Percentiles rank a stretch among this genome's conserved stretches.
phyloP scores from a whole-genome alignment of 2,113 vertebrate genomes.

The Aspiorhynchus laticeps region DNA sequence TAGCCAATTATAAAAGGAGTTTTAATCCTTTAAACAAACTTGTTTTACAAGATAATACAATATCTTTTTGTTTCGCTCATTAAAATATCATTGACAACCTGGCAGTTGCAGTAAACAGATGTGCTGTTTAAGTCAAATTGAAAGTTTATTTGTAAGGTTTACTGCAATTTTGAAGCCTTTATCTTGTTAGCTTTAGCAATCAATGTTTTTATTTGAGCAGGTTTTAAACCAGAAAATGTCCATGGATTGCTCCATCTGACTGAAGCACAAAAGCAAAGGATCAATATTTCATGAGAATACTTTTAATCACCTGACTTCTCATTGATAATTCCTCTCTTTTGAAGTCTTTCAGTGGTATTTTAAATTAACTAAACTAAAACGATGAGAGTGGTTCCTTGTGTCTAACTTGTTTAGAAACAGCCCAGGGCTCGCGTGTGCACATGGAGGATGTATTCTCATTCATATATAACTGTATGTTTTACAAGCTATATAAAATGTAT shows the following conservation, averaged over 20 bases:
- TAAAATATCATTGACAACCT: constrained; percentile 18
- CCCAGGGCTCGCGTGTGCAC: not conserved
- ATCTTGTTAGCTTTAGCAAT: constrained; percentile 58
- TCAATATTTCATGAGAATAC: constrained; percentile 57
- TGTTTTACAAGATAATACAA: not conserved
- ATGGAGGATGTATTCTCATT: not conserved
- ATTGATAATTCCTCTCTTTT: constrained; percentile 17
- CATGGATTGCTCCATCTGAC: constrained; percentile 29
- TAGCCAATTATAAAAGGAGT: not conserved
- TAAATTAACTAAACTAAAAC: not conserved
- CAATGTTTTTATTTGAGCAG: constrained; percentile 51
- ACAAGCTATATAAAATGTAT: not conserved
- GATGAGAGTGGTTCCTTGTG: not conserved
- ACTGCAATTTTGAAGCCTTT: constrained; percentile 33
- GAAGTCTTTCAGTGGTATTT: not conserved
- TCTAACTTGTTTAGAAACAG: not conserved
- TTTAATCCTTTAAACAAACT: not conserved
- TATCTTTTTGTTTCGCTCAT: not conserved
- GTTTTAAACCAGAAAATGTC: constrained; percentile 42
- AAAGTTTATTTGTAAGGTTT: constrained; percentile 48
- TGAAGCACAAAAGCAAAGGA: constrained; percentile 28
- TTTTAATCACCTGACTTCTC: constrained; percentile 35
- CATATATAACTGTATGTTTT: not conserved
- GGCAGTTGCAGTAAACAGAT: not conserved
- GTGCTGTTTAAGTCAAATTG: not conserved